Evolutionary conservation across 2,888 invertebrate genomes (phyloP), one percentile per base, ranked within the genome.

Genomic region (Mythimna vitellina): DNA sequence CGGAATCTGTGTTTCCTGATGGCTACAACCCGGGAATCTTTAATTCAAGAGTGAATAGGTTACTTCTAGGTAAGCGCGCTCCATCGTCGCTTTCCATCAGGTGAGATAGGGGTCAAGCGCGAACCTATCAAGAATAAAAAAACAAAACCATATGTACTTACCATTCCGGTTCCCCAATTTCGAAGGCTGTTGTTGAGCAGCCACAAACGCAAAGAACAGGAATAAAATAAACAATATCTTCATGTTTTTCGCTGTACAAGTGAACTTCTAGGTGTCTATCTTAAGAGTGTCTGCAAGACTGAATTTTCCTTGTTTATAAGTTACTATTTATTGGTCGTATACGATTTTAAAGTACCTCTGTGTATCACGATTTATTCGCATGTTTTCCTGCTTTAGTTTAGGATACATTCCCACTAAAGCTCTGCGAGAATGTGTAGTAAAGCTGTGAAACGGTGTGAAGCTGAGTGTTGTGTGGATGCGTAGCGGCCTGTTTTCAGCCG

Each of bases 211-310:
- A 14, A 67, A 49, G 0, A 74, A 3, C 20, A 78, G 4, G 53
- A 74, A 61, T 17, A 79, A 74, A 12, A 65, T n/a, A 32, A 25
- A 57, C 1, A 75, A 35, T 20, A 69, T 64, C 58, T 69, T 73
- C 73, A 73, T 73, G 57, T 38, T 53, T 10, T 12, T 17, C 7
- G 3, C 25, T 14, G 1, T 3, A 42, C 32, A 51, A 42, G 54
- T 60, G 12, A 35, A 17, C 22, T 0, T 14, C 73, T 20, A 22
- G 25, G n/a, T 25, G 20, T n/a, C 9, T 64, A 12, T 0, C 8
- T 46, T 2, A 20, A 8, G n/a, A 25, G 25, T 67, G 65, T 38
- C 35, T n/a, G 8, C 10, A 10, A 20, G 12, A 9, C 32, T 32
- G 2, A 12, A 10, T 25, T 29, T 38, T 61, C 29, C 62, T 66